Evolutionary conservation across 2,888 invertebrate species (phyloP).

Genomic region (Atethmia centrago): DNA sequence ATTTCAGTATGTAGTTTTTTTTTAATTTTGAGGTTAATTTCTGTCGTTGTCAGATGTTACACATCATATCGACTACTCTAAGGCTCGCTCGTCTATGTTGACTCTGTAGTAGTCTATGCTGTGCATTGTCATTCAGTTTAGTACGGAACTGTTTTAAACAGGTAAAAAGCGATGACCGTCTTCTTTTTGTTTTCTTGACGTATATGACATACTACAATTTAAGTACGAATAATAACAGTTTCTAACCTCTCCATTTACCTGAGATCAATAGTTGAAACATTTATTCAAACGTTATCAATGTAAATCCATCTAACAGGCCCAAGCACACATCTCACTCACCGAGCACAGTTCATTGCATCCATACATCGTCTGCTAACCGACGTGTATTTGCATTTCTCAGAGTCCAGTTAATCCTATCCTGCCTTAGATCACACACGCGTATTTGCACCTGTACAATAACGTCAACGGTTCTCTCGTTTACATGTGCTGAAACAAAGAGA

Average conservation of each 20-base stretch:
- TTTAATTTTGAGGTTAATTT: too few relatives aligned
- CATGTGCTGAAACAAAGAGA: constrained; percentile 71
- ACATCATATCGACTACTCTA: too few relatives aligned
- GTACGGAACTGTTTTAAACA: too few relatives aligned
- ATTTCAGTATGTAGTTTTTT: too few relatives aligned
- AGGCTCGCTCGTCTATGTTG: too few relatives aligned
- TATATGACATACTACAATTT: neutral
- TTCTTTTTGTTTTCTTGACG: neutral
- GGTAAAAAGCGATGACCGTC: neutral
- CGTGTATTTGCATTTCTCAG: constrained; percentile 47
- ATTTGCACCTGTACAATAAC: constrained; percentile 68
- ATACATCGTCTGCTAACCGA: constrained; percentile 27
- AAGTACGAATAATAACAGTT: neutral
- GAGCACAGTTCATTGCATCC: constrained; percentile 33
- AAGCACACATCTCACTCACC: constrained; percentile 36
- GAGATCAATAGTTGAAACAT: constrained; percentile 14
- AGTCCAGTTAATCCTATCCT: constrained; percentile 45
- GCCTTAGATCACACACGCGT: constrained; percentile 50
- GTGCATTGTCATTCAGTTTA: too few relatives aligned
- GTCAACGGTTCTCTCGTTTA: constrained; percentile 66
- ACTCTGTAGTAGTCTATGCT: too few relatives aligned
- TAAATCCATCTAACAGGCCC: constrained; percentile 12
- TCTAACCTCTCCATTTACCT: neutral
- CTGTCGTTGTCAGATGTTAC: too few relatives aligned
- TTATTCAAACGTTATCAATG: constrained; percentile 18